Percentiles rank a stretch among this genome's conserved stretches.
These are phyloP conservation scores for Enteromius mattozi DNA, from an alignment of 2,797 vertebrate genomes.

Conservation along the genomic window DNA sequence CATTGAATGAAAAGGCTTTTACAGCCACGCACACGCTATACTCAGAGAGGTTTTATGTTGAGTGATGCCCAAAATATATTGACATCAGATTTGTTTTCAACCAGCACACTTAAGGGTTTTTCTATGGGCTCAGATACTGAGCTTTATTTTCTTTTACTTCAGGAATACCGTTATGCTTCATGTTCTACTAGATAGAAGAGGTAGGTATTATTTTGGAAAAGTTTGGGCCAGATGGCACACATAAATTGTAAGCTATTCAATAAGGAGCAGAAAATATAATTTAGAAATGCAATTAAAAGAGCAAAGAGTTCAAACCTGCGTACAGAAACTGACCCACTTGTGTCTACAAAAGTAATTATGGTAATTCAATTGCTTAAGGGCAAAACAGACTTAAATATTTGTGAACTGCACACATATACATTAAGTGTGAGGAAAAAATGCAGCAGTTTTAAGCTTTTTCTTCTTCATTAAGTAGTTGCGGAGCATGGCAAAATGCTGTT, in stretches of 20 bases:
- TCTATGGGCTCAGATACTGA: slow-evolving; percentile 27
- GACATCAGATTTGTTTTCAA: slow-evolving; percentile 64
- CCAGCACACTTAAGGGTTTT: slow-evolving; percentile 61
- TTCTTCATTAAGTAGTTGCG: not conserved
- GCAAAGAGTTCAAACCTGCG: not conserved
- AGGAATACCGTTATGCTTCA: not conserved
- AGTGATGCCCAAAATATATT: slow-evolving; percentile 56
- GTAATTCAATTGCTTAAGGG: not conserved
- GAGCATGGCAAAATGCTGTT: not conserved
- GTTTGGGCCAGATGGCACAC: not conserved
- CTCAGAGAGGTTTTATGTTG: slow-evolving; percentile 50
- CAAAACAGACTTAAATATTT: not conserved
- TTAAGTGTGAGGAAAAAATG: not conserved
- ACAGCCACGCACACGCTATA: slow-evolving; percentile 17
- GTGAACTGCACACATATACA: not conserved
- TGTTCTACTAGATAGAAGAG: not conserved
- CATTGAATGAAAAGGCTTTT: slow-evolving; percentile 63
- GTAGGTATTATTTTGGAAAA: not conserved
- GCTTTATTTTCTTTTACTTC: not conserved
- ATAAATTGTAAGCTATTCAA: not conserved
- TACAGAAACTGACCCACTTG: not conserved
- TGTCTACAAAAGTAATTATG: not conserved
- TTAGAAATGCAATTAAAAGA: slow-evolving; percentile 3
- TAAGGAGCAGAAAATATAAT: not conserved
- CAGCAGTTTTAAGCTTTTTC: not conserved